Conservation (phyloP, 2,797 vertebrate genomes). For the Falco rusticolus region DNA sequence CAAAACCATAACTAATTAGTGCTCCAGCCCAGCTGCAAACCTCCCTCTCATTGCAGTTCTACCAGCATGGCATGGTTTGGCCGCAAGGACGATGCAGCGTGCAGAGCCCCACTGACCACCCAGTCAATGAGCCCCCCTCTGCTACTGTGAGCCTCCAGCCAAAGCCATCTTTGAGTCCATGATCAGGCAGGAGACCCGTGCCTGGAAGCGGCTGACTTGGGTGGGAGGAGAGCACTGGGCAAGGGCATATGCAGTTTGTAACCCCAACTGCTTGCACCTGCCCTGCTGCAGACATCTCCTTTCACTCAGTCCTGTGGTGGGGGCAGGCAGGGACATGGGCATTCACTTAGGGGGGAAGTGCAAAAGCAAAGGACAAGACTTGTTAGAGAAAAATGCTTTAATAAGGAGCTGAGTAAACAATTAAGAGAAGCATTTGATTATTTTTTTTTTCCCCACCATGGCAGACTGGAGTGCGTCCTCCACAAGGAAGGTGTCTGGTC, state of each 20-base stretch:
- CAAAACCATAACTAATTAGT: background rate
- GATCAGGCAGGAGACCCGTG: background rate
- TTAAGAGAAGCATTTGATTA: background rate
- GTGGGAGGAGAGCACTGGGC: background rate
- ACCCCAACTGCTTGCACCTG: background rate
- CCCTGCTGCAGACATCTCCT: background rate
- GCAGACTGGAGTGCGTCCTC: background rate
- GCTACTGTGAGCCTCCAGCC: background rate
- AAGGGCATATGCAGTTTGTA: background rate
- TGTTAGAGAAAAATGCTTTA: slow-evolving; percentile 1
- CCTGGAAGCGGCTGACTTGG: background rate
- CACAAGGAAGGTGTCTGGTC: background rate
- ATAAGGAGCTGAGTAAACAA: background rate
- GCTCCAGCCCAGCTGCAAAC: background rate
- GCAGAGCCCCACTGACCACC: background rate
- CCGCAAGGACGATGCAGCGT: background rate
- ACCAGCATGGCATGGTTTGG: fast-evolving
- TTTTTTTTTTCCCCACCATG: background rate
- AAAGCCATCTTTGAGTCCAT: background rate
- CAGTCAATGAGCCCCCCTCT: background rate
- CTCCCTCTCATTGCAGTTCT: fast-evolving
- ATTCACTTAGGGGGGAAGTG: background rate
- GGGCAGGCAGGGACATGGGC: background rate
- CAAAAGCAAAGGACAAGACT: slow-evolving; percentile 2
- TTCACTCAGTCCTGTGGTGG: background rate